Evolutionary conservation across 2,113 vertebrate species (phyloP).

Genomic region (Carassius auratus): DNA sequence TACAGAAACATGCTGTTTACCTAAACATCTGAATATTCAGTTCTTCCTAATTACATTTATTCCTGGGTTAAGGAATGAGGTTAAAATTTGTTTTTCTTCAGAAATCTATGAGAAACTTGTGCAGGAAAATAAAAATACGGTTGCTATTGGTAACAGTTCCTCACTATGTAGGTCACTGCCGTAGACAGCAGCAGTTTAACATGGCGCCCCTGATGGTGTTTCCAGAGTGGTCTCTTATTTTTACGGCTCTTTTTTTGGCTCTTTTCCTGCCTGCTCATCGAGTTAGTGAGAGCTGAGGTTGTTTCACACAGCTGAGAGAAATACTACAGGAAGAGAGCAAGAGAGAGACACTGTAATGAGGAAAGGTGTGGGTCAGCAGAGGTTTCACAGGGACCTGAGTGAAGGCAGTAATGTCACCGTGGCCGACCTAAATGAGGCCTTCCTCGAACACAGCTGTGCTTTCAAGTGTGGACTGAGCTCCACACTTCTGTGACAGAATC

Average conservation of each 20-base stretch:
- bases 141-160: constrained; percentile 47
- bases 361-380: constrained; percentile 41
- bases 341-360: constrained; percentile 18
- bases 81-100: not conserved
- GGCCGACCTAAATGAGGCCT: constrained; percentile 33
- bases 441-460: constrained; percentile 53
- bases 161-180: constrained; percentile 53
- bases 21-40: not conserved
- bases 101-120: constrained; percentile 1
- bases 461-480: constrained; percentile 11
- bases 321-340: constrained; percentile 51
- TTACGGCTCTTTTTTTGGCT: constrained; percentile 77
- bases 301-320: constrained; percentile 46
- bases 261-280: constrained; percentile 58
- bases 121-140: constrained; percentile 11
- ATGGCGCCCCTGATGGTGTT: constrained; percentile 67
- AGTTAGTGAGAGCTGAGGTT: constrained; percentile 38
- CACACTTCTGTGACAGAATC: not conserved
- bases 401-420: constrained; percentile 53
- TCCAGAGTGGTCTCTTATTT: constrained; percentile 76
- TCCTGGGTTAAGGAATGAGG: too few species aligned
- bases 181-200: constrained; percentile 55
- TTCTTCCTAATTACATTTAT: not conserved
- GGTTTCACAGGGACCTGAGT: constrained; percentile 32
- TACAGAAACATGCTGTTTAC: not conserved